These are phyloP conservation scores for Chionoecetes opilio DNA, from an alignment of 1,140 invertebrate genomes.

Conservation along the genomic window DNA sequence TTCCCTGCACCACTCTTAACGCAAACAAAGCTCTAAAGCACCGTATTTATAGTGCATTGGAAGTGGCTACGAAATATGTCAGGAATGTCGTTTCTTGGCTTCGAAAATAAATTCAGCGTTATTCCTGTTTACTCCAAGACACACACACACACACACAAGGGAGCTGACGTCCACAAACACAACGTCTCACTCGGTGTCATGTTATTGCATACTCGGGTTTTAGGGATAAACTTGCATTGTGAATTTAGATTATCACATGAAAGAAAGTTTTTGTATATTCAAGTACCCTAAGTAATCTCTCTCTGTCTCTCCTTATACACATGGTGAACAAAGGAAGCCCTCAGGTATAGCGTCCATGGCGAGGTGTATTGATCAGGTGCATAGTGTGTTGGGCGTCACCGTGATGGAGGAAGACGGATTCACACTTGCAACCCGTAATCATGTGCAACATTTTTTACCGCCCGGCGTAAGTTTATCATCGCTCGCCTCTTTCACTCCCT, in stretches of 20 bases:
- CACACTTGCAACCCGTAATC: background rate
- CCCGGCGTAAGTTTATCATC: background rate
- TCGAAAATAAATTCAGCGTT: background rate
- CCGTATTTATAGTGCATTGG: slow-evolving; percentile 29
- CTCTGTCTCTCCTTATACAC: no score
- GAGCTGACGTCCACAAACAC: background rate
- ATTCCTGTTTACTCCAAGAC: background rate
- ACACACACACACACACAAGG: background rate
- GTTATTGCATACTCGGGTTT: background rate
- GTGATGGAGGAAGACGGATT: background rate
- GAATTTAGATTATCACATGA: no score
- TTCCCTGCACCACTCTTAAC: background rate
- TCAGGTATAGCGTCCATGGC: background rate
- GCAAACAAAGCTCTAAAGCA: slow-evolving; percentile 16
- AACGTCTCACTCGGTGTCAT: background rate
- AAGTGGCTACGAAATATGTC: background rate
- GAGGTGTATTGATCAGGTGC: slow-evolving; percentile 15
- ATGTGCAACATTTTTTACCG: background rate
- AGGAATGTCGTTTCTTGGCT: background rate
- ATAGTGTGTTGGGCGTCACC: background rate
- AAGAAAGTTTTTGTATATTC: no score
- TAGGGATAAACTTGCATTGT: background rate
- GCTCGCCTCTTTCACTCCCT: background rate
- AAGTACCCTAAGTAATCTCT: no score
- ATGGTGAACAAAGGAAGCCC: background rate